These are phyloP conservation scores for Myiopsitta monachus DNA, from an alignment of 2,113 vertebrate genomes.

Conservation along the genomic window DNA sequence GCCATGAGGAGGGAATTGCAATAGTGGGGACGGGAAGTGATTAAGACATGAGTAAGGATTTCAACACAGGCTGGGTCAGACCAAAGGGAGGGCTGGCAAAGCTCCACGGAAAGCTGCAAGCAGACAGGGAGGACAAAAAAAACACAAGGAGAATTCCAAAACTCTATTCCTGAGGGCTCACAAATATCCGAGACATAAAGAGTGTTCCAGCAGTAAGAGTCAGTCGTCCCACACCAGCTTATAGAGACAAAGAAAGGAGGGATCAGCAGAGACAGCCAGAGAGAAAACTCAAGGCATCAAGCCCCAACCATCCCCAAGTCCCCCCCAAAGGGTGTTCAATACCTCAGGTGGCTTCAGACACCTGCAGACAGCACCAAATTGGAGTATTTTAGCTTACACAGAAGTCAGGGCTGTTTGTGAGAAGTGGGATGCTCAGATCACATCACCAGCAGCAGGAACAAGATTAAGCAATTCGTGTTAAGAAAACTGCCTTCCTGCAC, in stretches of 20 bases:
- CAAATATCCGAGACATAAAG: background rate
- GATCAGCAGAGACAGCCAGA: background rate
- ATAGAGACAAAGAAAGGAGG: background rate
- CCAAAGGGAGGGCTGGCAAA: background rate
- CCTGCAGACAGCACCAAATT: background rate
- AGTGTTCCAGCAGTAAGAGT: background rate
- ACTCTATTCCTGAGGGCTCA: background rate
- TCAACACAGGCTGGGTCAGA: background rate
- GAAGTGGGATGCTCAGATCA: background rate
- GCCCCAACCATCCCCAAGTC: background rate
- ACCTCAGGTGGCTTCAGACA: background rate
- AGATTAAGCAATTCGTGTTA: background rate
- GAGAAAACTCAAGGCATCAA: background rate
- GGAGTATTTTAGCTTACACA: background rate
- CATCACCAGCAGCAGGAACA: background rate
- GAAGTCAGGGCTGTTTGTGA: background rate
- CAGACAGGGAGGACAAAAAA: background rate
- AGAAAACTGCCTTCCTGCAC: background rate
- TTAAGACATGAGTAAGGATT: slow-evolving; percentile 43
- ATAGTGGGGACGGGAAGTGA: background rate
- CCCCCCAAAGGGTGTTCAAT: background rate
- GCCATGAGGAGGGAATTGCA: background rate
- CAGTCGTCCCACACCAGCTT: background rate
- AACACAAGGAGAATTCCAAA: background rate
- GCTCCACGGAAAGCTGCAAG: background rate